Conservation (phyloP, 2,797 vertebrate genomes). For the Pseudopleuronectes americanus region DNA sequence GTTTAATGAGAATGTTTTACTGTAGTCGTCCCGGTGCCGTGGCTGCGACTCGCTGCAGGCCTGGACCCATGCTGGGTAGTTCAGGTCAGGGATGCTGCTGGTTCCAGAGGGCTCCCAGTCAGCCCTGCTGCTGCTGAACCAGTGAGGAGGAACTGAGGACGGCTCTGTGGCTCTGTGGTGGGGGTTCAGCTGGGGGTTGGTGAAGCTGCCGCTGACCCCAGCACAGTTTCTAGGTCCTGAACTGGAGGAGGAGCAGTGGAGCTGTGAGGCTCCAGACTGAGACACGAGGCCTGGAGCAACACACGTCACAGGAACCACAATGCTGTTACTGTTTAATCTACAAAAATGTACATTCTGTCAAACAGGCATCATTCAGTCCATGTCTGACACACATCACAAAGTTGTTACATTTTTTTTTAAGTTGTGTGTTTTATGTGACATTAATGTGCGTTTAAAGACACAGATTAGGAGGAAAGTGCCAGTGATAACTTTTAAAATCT, state of each 20-base stretch:
- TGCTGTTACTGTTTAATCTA: no score
- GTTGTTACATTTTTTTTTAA: no score
- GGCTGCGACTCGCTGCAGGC: constrained; percentile 18
- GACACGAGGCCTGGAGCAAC: constrained; percentile 50
- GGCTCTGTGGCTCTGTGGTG: constrained; percentile 23
- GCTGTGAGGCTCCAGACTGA: constrained; percentile 22
- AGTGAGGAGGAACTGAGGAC: constrained; percentile 18
- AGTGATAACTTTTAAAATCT: constrained; percentile 45
- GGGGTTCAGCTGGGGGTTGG: not conserved
- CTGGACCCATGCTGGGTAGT: constrained; percentile 60
- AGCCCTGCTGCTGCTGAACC: constrained; percentile 38
- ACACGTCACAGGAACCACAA: not conserved
- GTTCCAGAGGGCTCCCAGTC: constrained; percentile 5
- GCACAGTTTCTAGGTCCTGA: constrained; percentile 5
- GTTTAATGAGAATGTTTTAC: constrained; percentile 11
- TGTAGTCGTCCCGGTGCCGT: not conserved
- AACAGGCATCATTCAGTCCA: no score
- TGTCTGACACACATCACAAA: no score
- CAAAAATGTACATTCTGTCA: no score
- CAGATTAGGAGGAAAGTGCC: constrained; percentile 66
- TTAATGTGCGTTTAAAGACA: constrained; percentile 18
- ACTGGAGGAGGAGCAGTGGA: not conserved
- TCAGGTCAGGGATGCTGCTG: constrained; percentile 43
- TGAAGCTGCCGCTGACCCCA: constrained; percentile 11
- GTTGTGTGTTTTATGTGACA: no score